A percentile compares a stretch with the other conserved stretches of the same genome.
Conservation (phyloP, 2,797 vertebrate species). For the Sebastes steindachneri region DNA sequence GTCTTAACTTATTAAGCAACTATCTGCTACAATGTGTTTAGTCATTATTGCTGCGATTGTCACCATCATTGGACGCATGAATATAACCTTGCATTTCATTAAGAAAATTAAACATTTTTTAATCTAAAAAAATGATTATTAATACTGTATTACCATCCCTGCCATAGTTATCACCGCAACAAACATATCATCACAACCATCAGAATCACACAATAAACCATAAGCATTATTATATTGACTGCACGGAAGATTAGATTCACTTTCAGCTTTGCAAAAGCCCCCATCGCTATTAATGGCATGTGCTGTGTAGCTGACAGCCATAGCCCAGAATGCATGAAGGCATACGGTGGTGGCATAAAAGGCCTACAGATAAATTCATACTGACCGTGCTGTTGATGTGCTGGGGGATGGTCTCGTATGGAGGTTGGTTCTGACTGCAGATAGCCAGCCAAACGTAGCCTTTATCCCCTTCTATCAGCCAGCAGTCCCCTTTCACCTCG, state of each 20-base stretch:
- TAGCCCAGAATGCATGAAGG: background rate
- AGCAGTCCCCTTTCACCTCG: constrained; percentile 90
- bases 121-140: background rate
- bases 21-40: background rate
- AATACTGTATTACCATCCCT: background rate
- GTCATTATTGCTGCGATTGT: background rate
- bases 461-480: constrained; percentile 99
- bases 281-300: background rate
- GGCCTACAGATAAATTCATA: constrained; percentile 11
- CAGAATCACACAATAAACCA: background rate
- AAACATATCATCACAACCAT: background rate
- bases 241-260: background rate
- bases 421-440: constrained; percentile 99
- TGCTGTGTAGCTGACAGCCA: background rate
- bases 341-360: background rate
- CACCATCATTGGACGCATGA: background rate
- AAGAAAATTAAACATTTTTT: background rate
- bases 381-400: constrained; percentile 98
- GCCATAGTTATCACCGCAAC: background rate
- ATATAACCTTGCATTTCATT: background rate
- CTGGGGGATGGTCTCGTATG: constrained; percentile 97
- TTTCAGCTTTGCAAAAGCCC: background rate
- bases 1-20: background rate
- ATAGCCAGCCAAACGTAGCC: constrained; percentile 99
- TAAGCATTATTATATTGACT: background rate